Evolutionary conservation across 2,888 invertebrate genomes (phyloP), one percentile per base, ranked within the genome.

Genomic region (Calliopum simillimum): DNA sequence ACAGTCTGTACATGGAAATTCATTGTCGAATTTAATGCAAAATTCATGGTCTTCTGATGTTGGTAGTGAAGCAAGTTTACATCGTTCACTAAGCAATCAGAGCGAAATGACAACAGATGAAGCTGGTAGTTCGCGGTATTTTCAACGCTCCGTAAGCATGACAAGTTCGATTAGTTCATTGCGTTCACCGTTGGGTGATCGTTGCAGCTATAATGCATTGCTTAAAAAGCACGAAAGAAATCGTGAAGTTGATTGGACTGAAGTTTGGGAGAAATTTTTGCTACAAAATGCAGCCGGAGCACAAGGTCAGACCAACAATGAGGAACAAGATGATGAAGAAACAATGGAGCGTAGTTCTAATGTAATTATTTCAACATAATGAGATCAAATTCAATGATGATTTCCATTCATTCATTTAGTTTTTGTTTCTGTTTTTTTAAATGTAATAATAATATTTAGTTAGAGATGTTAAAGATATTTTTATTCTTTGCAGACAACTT

Each of bases 221-320:
- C 71, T 86, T 12, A 80, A 80, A 1, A 84, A 83, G 67, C 86
- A 86, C 70, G 82, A 85, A 68, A 79, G 78, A 2, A 84, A 79
- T 49, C 79, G 84, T 0, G 80, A 81, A 49, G 77, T 80, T 0
- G 84, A 83, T 59, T 85, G 84, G 84, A 82, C 90, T 72, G 92
- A 93, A 74, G 90, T 94, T 68, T 88, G 88, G 87, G 83, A 84
- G 33, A 84, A 83, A 68, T 83, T 85, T 59, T 73, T 82, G 13
- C 44, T 75, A 16, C 77, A 79, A 66, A 76, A 77, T 61, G 51
- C 65, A 11, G 53, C 64, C 41, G 68, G 43, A 51, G 55, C 66
- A n/a, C 47, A 58, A 5, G 62, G 65, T 21, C 71, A 66, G 66
- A 76, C 51, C 77, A 53, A 67, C 16, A 69, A 12, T 33, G 69